Base-by-base conservation (phyloP, 2,888 invertebrate species). In the Dione juno region DNA sequence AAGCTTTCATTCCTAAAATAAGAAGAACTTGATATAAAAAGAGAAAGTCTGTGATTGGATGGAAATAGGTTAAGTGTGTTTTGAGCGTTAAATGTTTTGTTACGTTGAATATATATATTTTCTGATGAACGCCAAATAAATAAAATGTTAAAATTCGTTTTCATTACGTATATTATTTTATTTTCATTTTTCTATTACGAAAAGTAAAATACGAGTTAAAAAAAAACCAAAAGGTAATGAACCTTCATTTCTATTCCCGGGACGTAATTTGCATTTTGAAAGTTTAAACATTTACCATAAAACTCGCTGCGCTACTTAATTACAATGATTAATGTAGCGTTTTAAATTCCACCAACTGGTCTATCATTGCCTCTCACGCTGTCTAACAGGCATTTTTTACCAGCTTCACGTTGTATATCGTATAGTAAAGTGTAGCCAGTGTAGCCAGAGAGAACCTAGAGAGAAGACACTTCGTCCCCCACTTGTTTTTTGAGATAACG, bases 261-360 rank as follows among this genome's bases (percentile, higher is more conserved):
- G 48, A 68, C 65, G 21, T 43, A 67, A 73, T 73, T 73, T 63
- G 67, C 67, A 70, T 73, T 67, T 73, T 70, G 53, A 70, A 70
- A 70, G 65, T 67, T 72, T 61, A 69, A 59, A 43, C 67, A 71
- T 68, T 71, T 66, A 59, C 40, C 65, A 65, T 73, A 61, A 72
- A 72, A 67, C 19, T 45, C 68, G 54, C 52, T 58, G 66, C 70
- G 64, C 64, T 64, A 67, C 67, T 64, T 70, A 67, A 70, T 70
- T 73, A 61, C 67, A 68, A 73, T 73, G 73, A 73, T 73, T 70
- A 70, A 73, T 67, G 70, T 54, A 63, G 59, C 66, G 64, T 54
- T 70, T 70, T 73, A 65, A 70, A 67, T 61, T 53, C 41, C 54
- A 61, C 57, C 54, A 50, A 69, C 59, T 37, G 59, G 28, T 67